Conservation (phyloP, 2,888 invertebrate species). For the Apamea monoglypha region DNA sequence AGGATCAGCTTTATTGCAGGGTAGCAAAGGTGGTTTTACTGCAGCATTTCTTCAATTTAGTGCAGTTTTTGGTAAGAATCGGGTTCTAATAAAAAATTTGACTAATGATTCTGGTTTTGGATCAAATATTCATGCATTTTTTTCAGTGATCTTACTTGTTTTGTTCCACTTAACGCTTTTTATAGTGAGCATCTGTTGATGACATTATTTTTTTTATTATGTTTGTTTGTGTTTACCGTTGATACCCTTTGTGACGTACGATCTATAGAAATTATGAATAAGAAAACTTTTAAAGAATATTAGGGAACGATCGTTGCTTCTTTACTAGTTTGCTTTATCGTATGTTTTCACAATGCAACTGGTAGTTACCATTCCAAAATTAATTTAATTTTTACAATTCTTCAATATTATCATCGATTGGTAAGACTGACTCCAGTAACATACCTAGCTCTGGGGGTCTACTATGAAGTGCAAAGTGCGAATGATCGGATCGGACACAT, state of each 20-base stretch:
- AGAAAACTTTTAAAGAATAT: background rate
- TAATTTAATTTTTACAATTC: background rate
- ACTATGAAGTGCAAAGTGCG: too few relatives aligned
- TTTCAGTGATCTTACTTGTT: constrained; percentile 80
- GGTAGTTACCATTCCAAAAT: background rate
- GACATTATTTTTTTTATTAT: constrained; percentile 80
- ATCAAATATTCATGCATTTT: constrained; percentile 89
- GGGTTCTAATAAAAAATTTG: constrained; percentile 83
- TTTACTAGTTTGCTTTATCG: background rate
- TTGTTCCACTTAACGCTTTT: constrained; percentile 89
- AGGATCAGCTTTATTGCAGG: constrained; percentile 52
- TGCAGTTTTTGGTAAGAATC: constrained; percentile 32
- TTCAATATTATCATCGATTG: too few relatives aligned
- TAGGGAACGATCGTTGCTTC: background rate
- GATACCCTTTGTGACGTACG: constrained; percentile 49
- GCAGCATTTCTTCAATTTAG: background rate
- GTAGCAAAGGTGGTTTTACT: constrained; percentile 69
- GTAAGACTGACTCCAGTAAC: too few relatives aligned
- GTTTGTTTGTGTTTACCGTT: constrained; percentile 71
- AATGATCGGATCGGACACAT: too few relatives aligned
- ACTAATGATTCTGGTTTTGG: constrained; percentile 90
- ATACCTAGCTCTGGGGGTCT: too few relatives aligned
- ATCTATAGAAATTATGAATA: constrained; percentile 35
- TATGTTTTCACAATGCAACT: background rate
- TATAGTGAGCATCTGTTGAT: constrained; percentile 86